A percentile compares a stretch with the other conserved stretches of the same genome.
Evolutionary conservation across 2,113 vertebrate genomes (phyloP).

Genomic region (Sterrhoptilus dennistouni): DNA sequence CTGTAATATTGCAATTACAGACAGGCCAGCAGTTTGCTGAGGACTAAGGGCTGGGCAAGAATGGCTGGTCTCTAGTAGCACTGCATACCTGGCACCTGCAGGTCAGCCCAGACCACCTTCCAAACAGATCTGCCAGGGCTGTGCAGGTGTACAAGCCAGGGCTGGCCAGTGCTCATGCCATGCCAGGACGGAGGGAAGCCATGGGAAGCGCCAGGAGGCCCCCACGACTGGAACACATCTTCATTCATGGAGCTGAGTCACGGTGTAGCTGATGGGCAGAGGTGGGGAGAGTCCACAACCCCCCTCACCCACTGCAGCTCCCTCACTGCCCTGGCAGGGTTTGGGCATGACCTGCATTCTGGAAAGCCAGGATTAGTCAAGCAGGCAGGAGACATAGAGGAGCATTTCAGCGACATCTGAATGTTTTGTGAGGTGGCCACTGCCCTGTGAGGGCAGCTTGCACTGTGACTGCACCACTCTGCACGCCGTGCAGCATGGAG

Average conservation of each 20-base stretch:
- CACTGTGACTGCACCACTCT: accelerated
- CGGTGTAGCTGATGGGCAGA: accelerated
- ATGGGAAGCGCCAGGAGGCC: neutral
- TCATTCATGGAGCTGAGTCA: neutral
- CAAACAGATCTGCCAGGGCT: neutral
- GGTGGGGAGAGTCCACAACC: accelerated
- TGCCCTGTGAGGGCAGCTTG: neutral
- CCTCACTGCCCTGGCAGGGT: neutral
- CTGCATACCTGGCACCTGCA: neutral
- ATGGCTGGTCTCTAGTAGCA: neutral
- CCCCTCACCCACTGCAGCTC: accelerated
- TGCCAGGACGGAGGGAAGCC: neutral
- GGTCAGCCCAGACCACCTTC: neutral
- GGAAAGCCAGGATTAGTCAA: neutral
- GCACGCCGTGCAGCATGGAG: accelerated
- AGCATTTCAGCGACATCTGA: accelerated
- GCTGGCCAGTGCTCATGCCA: accelerated
- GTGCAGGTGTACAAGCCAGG: accelerated
- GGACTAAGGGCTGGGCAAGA: neutral
- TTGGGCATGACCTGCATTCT: neutral
- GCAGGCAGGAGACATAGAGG: accelerated
- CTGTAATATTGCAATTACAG: slow-evolving; percentile 16
- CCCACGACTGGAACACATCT: neutral
- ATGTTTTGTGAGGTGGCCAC: accelerated
- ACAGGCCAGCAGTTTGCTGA: neutral